A percentile compares a stretch with the other conserved stretches of the same genome.
Evolutionary conservation across 2,888 invertebrate genomes (phyloP).

Genomic region (Morpho deidamia): DNA sequence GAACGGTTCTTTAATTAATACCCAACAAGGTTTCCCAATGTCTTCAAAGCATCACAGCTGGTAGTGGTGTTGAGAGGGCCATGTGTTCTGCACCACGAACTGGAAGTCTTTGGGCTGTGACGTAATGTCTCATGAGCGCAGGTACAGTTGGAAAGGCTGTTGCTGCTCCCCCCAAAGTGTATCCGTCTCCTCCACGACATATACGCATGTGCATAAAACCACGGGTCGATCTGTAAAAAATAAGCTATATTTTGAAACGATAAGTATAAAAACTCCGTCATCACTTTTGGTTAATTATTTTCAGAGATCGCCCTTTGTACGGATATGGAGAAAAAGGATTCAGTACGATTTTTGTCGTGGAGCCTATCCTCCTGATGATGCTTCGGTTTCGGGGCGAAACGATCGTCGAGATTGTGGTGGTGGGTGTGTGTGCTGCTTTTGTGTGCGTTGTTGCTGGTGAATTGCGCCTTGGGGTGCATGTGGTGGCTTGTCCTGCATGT

Average conservation of each 20-base stretch:
- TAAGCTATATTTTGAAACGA: background rate
- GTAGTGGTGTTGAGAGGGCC: constrained; percentile 94
- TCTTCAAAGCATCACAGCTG: constrained; percentile 86
- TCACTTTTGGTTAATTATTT: too few relatives aligned
- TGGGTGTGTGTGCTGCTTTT: too few relatives aligned
- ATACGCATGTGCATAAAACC: constrained; percentile 99
- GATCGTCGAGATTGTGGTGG: too few relatives aligned
- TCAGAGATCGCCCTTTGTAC: too few relatives aligned
- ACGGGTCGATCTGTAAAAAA: constrained; percentile 87
- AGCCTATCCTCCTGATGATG: too few relatives aligned
- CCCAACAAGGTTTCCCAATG: constrained; percentile 3
- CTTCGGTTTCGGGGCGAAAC: too few relatives aligned
- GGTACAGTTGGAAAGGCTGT: constrained; percentile 95
- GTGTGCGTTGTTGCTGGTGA: too few relatives aligned
- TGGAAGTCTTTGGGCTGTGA: constrained; percentile 92
- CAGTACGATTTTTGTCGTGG: too few relatives aligned
- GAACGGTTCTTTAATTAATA: constrained; percentile 9
- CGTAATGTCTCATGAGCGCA: constrained; percentile 95
- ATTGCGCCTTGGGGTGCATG: too few relatives aligned
- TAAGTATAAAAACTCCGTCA: too few relatives aligned
- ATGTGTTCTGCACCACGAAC: constrained; percentile 98
- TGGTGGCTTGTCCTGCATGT: too few relatives aligned
- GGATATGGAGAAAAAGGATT: too few relatives aligned
- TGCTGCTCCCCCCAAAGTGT: constrained; percentile 94
- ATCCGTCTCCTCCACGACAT: constrained; percentile 88